Evolutionary conservation across 2,797 vertebrate species (phyloP).

Genomic region (Arrhamphus sclerolepis): DNA sequence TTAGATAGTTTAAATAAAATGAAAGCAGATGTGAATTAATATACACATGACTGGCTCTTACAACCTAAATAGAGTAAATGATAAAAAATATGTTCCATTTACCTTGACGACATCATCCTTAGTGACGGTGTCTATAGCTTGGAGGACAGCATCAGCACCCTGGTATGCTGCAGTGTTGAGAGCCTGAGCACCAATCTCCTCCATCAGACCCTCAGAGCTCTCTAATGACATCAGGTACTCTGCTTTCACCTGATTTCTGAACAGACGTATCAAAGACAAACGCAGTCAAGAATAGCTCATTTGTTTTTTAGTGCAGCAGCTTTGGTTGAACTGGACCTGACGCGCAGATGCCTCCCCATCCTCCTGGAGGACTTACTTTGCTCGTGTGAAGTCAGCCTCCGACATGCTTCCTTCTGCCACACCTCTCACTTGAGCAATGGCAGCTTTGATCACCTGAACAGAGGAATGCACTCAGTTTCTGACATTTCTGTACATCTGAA

Average conservation of each 20-base stretch:
- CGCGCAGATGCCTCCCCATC: background rate
- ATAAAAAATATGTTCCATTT: slow-evolving; percentile 52
- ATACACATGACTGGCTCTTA: background rate
- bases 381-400: slow-evolving; percentile 79
- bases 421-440: slow-evolving; percentile 83
- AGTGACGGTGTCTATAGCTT: slow-evolving; percentile 84
- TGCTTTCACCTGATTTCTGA: slow-evolving; percentile 88
- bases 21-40: background rate
- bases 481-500: background rate
- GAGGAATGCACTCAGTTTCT: background rate
- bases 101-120: slow-evolving; percentile 85
- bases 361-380: slow-evolving; percentile 85
- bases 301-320: background rate
- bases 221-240: slow-evolving; percentile 90
- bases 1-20: background rate
- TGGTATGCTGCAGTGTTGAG: slow-evolving; percentile 80
- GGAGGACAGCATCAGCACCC: slow-evolving; percentile 74
- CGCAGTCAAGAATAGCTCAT: background rate
- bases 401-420: slow-evolving; percentile 86
- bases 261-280: slow-evolving; percentile 8
- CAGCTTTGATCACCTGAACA: slow-evolving; percentile 88
- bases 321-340: background rate
- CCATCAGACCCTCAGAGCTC: slow-evolving; percentile 81
- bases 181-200: slow-evolving; percentile 89
- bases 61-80: background rate